Evolutionary conservation across 2,888 invertebrate species (phyloP).

Genomic region (Agrochola circellaris): DNA sequence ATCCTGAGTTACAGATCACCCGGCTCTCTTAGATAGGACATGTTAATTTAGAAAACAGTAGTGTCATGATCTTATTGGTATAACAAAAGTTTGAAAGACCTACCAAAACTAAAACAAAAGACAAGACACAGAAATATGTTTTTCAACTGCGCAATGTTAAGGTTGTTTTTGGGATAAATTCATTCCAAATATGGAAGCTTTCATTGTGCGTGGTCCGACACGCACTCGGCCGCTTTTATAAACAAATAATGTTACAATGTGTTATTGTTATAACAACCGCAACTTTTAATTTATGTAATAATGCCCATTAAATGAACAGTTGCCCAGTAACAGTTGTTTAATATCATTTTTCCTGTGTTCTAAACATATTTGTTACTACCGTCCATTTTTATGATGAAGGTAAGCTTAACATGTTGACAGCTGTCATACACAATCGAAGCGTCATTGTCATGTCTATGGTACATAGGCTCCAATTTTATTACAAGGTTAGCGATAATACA

Average conservation of each 20-base stretch:
- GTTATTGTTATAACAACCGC: neutral
- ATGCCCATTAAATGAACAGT: neutral
- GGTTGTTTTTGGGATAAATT: no score
- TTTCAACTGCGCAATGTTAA: no score
- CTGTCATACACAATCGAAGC: constrained; percentile 40
- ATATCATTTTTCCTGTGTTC: neutral
- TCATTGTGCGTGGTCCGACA: no score
- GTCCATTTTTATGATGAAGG: constrained; percentile 38
- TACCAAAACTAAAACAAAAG: no score
- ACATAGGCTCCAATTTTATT: constrained; percentile 8
- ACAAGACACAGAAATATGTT: no score
- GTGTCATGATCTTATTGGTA: no score
- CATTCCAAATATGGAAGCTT: no score
- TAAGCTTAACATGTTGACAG: constrained; percentile 39
- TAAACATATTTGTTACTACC: constrained; percentile 9
- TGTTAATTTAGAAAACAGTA: no score
- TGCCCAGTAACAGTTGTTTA: neutral
- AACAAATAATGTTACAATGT: neutral
- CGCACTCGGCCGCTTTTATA: neutral
- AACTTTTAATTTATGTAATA: neutral
- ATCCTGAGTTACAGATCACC: no score
- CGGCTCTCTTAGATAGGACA: no score
- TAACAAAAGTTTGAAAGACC: no score
- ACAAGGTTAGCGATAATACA: neutral
- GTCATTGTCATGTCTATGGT: constrained; percentile 28